phyloP scores from a whole-genome alignment of 2,797 vertebrate genomes.

The Tapera naevia region DNA sequence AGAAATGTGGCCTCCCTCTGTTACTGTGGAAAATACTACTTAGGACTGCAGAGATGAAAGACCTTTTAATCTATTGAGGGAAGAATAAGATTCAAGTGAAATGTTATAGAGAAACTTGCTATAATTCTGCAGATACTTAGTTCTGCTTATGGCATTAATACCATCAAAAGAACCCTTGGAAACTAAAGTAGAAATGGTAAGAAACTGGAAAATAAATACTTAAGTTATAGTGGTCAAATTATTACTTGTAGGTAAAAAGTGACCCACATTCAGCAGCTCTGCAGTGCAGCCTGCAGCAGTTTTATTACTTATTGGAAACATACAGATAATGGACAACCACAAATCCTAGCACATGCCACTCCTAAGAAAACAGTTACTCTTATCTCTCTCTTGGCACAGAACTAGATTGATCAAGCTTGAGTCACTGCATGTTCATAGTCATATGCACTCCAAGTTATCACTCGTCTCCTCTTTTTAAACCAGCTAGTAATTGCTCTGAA shows the following conservation, averaged over 20 bases:
- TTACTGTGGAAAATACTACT: slow-evolving; percentile 57
- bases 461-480: neutral
- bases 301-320: slow-evolving; percentile 27
- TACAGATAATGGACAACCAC: neutral
- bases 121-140: slow-evolving; percentile 57
- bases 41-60: slow-evolving; percentile 66
- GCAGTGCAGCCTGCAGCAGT: slow-evolving; percentile 5
- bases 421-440: neutral
- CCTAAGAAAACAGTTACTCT: neutral
- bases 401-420: slow-evolving; percentile 11
- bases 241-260: slow-evolving; percentile 29
- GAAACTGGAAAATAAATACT: slow-evolving; percentile 56
- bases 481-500: neutral
- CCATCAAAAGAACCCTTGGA: slow-evolving; percentile 55
- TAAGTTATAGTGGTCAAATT: slow-evolving; percentile 35
- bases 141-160: slow-evolving; percentile 59
- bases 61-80: slow-evolving; percentile 56
- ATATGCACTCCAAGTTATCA: neutral
- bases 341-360: neutral
- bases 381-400: neutral
- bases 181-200: slow-evolving; percentile 22
- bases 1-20: slow-evolving; percentile 5
- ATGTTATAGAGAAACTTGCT: slow-evolving; percentile 7
- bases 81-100: slow-evolving; percentile 53
- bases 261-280: slow-evolving; percentile 34